These are phyloP conservation scores for Drosophila varians DNA, from an alignment of 1,140 invertebrate genomes.

Conservation along the genomic window DNA sequence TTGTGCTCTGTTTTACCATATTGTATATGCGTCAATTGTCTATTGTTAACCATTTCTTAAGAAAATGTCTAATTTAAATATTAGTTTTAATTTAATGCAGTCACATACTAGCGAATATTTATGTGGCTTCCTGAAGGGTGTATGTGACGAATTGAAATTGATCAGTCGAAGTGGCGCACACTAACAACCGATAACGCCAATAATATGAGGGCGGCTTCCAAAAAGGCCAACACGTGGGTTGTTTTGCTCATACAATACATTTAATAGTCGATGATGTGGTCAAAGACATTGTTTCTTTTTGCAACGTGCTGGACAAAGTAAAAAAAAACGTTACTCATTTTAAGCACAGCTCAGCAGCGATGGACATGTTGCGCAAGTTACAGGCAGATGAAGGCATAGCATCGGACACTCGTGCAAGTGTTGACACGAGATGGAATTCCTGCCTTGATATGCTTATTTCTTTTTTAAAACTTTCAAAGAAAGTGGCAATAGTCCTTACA, in stretches of 20 bases:
- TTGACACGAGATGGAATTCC: conserved; percentile 13
- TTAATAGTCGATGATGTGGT: conserved; percentile 18
- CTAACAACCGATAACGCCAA: conserved; percentile 20
- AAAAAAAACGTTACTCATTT: conserved; percentile 25
- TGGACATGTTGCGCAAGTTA: conserved; percentile 1
- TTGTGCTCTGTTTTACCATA: too few relatives aligned
- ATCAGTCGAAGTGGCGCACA: conserved; percentile 4
- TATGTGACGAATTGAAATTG: not conserved
- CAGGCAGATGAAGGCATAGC: conserved; percentile 11
- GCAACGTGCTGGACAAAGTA: conserved; percentile 14
- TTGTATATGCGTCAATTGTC: too few relatives aligned
- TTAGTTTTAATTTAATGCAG: too few relatives aligned
- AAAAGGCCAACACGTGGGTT: conserved; percentile 14
- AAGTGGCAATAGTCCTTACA: conserved; percentile 2
- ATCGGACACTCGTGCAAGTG: conserved; percentile 1
- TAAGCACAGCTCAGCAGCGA: conserved; percentile 15
- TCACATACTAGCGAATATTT: not conserved
- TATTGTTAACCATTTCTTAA: too few relatives aligned
- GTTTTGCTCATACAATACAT: conserved; percentile 26
- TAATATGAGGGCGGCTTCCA: conserved; percentile 16
- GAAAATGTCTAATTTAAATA: too few relatives aligned
- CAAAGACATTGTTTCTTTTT: conserved; percentile 16
- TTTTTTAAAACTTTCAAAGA: conserved; percentile 8
- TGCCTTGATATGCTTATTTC: conserved; percentile 11
- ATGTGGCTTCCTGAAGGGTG: not conserved